These are phyloP conservation scores for Colletes gigas DNA, from an alignment of 1,140 invertebrate genomes.

Conservation along the genomic window DNA sequence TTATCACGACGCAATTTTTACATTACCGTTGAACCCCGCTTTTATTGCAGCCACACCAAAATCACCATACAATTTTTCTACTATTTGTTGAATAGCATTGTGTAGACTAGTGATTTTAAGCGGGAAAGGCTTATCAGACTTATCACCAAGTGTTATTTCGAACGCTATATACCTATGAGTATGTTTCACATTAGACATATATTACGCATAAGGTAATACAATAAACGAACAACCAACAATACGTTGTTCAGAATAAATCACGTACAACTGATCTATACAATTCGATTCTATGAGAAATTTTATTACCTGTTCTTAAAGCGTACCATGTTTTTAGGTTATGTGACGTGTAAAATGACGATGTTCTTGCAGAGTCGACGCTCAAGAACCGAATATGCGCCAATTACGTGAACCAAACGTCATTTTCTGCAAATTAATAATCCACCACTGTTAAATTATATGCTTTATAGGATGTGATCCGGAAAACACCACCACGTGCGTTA, in stretches of 20 bases:
- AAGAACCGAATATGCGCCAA: neutral
- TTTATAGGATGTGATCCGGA: neutral
- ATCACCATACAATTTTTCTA: constrained; percentile 87
- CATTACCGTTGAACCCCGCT: constrained; percentile 83
- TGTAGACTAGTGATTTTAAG: constrained; percentile 83
- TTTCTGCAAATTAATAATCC: neutral
- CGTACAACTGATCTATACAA: neutral
- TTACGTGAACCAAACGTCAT: neutral
- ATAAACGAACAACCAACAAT: neutral
- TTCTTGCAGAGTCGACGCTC: too few relatives aligned
- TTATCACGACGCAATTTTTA: constrained; percentile 19
- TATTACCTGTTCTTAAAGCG: constrained; percentile 86
- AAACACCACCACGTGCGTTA: constrained; percentile 14
- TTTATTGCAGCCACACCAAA: constrained; percentile 86
- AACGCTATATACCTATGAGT: constrained; percentile 84
- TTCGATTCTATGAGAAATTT: neutral
- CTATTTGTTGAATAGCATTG: constrained; percentile 83
- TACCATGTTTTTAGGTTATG: constrained; percentile 81
- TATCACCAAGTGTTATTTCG: constrained; percentile 81
- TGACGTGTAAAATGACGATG: neutral
- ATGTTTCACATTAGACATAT: neutral
- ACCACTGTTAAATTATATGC: neutral
- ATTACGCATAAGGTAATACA: neutral
- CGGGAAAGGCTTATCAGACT: constrained; percentile 79
- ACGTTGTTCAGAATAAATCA: too few relatives aligned